Base-by-base conservation (phyloP, 2,888 invertebrate species). In the Beris chalybata region DNA sequence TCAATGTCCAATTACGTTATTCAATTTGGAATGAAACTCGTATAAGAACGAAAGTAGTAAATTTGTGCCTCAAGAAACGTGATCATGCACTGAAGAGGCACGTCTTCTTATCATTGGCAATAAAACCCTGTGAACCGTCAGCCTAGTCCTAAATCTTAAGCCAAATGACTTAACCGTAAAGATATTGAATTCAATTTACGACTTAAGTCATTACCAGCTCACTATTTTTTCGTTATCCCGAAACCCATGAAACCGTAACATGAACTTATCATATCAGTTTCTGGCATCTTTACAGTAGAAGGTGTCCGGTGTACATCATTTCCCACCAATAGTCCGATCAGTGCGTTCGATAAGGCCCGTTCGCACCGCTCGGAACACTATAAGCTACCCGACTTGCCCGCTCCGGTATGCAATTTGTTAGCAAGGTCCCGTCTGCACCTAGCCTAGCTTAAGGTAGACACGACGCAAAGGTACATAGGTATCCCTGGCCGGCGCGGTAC, bases 231-330 rank as follows among this genome's bases (percentile, higher is more conserved):
- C 15, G 11, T 13, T 13, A 13, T 11, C 13, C 22, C 11, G 13
- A 43, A 56, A 43, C 48, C 58, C 48, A 48, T 47, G 58, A 59
- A 59, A 59, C 31, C 58, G 58, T 59, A 59, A 48, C 48, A 48
- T 59, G 47, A 48, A 47, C 48, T 59, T 59, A 59, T 59, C 58
- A 48, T 59, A 59, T 59, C 58, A 47, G 31, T 59, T 48, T 29
- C 58, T 47, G 58, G 58, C 47, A 59, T 59, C 58, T 59, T 59
- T 59, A 59, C 58, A 59, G 58, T 59, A 59, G 58, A 47, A 45
- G 47, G 38, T 48, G 48, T 48, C 48, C 48, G 48, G 48, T 48
- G 58, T 48, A 31, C 48, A 31, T 59, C 48, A 59, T 48, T 31
- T 59, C 58, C 58, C 58, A 59, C 47, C 58, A 59, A 59, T 47